phyloP scores from a whole-genome alignment of 1,140 invertebrate genomes.

The Pseudomyrmex sp. region DNA sequence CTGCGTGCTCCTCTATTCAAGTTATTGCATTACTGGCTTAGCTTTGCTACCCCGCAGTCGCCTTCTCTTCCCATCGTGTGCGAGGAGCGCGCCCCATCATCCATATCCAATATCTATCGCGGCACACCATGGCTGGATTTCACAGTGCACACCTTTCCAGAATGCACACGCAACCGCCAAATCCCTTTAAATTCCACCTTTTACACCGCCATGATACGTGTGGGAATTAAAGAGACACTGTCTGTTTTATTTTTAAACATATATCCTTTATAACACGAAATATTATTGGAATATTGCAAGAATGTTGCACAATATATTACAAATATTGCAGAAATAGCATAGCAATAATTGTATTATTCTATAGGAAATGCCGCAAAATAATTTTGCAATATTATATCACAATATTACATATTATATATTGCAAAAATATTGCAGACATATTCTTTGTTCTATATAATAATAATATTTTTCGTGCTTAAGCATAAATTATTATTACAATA shows the following conservation, averaged over 20 bases:
- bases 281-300: no score
- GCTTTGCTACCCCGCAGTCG: constrained; percentile 77
- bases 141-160: constrained; percentile 76
- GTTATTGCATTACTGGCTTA: constrained; percentile 85
- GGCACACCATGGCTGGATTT: constrained; percentile 74
- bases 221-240: constrained; percentile 11
- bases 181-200: constrained; percentile 74
- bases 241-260: neutral
- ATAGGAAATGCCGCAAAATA: no score
- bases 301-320: no score
- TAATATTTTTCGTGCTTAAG: no score
- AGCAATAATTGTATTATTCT: no score
- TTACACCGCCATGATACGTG: constrained; percentile 7
- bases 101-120: constrained; percentile 79
- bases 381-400: no score
- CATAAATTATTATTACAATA: no score
- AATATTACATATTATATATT: no score
- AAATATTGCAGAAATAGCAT: no score
- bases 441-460: no score
- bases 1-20: constrained; percentile 81
- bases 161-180: constrained; percentile 66
- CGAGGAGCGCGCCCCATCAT: constrained; percentile 65
- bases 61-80: constrained; percentile 36
- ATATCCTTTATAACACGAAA: no score
- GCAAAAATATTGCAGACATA: no score